Percentiles rank a stretch among this genome's conserved stretches.
Conservation (phyloP, 2,797 vertebrate genomes). For the Pipistrellus kuhlii region DNA sequence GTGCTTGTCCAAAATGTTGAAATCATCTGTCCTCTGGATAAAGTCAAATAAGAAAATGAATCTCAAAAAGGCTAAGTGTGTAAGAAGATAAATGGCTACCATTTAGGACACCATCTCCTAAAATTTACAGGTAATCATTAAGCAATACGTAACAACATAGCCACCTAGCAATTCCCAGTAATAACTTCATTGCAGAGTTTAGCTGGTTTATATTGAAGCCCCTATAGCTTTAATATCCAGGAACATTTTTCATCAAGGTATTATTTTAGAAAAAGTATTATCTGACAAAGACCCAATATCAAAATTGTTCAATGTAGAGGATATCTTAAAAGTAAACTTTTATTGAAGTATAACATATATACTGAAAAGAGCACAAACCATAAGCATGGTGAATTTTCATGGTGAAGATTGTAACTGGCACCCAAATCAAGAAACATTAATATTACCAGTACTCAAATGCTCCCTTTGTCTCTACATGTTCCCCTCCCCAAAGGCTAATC, state of each 20-base stretch:
- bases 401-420: not conserved
- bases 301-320: not conserved
- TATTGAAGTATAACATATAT: not conserved
- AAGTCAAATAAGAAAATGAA: slow-evolving; percentile 50
- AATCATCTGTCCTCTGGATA: slow-evolving; percentile 1
- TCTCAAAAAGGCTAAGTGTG: slow-evolving; percentile 24
- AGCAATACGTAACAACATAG: not conserved
- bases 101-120: not conserved
- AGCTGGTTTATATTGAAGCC: not conserved
- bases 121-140: not conserved
- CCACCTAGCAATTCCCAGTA: slow-evolving; percentile 6
- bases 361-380: not conserved
- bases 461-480: not conserved
- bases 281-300: not conserved
- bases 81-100: slow-evolving; percentile 25
- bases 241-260: slow-evolving; percentile 11
- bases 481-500: not conserved
- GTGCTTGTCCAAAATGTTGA: not conserved
- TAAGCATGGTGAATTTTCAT: slow-evolving; percentile 1
- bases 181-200: not conserved
- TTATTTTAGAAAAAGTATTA: slow-evolving; percentile 1
- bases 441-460: not conserved
- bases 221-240: slow-evolving; percentile 4
- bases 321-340: not conserved
- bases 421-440: not conserved